phyloP scores from a whole-genome alignment of 2,888 invertebrate genomes.

The Isoperla grammatica region DNA sequence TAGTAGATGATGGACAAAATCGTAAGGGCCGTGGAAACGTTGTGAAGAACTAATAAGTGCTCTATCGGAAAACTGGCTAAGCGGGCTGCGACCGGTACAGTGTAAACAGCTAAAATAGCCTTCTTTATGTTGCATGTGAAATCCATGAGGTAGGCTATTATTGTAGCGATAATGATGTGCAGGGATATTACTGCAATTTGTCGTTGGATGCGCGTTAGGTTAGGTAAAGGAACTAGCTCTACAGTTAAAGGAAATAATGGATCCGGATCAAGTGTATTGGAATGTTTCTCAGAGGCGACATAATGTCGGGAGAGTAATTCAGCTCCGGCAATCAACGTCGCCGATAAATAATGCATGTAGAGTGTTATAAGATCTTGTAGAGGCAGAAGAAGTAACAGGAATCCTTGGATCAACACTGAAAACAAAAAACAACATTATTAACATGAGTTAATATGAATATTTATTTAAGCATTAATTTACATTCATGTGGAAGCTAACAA shows the following conservation, averaged over 20 bases:
- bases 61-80: slow-evolving; percentile 42
- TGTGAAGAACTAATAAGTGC: slow-evolving; percentile 43
- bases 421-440: slow-evolving; percentile 22
- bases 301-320: slow-evolving; percentile 45
- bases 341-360: slow-evolving; percentile 47
- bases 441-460: too few species aligned
- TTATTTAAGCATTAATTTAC: too few species aligned
- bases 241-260: slow-evolving; percentile 34
- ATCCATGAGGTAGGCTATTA: slow-evolving; percentile 35
- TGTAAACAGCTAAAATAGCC: slow-evolving; percentile 44
- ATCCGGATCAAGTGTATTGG: background rate
- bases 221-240: slow-evolving; percentile 26
- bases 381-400: slow-evolving; percentile 46
- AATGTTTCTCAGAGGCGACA: slow-evolving; percentile 37
- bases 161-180: slow-evolving; percentile 40
- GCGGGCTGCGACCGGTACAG: slow-evolving; percentile 46
- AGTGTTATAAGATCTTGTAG: slow-evolving; percentile 44
- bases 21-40: slow-evolving; percentile 43
- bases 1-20: slow-evolving; percentile 43
- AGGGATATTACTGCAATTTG: slow-evolving; percentile 39
- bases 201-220: slow-evolving; percentile 37
- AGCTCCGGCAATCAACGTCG: slow-evolving; percentile 42
- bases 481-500: too few species aligned
- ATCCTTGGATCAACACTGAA: slow-evolving; percentile 46
- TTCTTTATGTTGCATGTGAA: slow-evolving; percentile 30